Conservation (phyloP, 1,140 invertebrate species). For the Listronotus bonariensis region DNA sequence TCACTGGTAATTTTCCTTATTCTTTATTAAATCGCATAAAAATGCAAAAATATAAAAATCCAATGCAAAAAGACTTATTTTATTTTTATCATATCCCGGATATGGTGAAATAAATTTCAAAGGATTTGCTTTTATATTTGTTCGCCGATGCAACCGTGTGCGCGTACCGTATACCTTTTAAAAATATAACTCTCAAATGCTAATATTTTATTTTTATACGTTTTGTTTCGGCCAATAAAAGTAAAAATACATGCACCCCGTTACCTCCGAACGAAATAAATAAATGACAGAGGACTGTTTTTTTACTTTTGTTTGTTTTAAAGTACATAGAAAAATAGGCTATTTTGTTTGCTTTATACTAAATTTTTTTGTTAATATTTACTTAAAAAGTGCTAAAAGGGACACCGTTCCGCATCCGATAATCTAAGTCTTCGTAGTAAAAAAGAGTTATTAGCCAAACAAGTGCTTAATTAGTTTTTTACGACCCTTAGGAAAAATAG, state of each 20-base stretch:
- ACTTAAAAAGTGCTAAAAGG: too few species aligned
- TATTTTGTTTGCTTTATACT: too few species aligned
- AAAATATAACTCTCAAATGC: slow-evolving; percentile 38
- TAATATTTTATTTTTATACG: slow-evolving; percentile 38
- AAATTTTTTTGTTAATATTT: too few species aligned
- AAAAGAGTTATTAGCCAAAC: too few species aligned
- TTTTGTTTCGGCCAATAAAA: slow-evolving; percentile 34
- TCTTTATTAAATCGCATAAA: slow-evolving; percentile 37
- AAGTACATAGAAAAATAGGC: too few species aligned
- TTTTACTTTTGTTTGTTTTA: too few species aligned
- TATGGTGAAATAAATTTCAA: slow-evolving; percentile 39
- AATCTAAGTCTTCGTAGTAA: too few species aligned
- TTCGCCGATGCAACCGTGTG: slow-evolving; percentile 34
- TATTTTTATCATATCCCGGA: slow-evolving; percentile 38
- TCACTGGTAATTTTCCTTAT: slow-evolving; percentile 28
- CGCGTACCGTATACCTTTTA: slow-evolving; percentile 33
- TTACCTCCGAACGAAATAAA: too few species aligned
- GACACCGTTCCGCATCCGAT: too few species aligned
- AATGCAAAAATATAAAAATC: slow-evolving; percentile 39
- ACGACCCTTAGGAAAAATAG: too few species aligned
- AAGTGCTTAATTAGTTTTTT: too few species aligned
- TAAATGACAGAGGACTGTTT: too few species aligned
- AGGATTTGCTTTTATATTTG: slow-evolving; percentile 39
- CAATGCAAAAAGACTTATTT: slow-evolving; percentile 38
- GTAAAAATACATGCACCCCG: slow-evolving; percentile 12